Base-by-base conservation (phyloP, 2,797 vertebrate species). In the Enteromius unitaeniatus region DNA sequence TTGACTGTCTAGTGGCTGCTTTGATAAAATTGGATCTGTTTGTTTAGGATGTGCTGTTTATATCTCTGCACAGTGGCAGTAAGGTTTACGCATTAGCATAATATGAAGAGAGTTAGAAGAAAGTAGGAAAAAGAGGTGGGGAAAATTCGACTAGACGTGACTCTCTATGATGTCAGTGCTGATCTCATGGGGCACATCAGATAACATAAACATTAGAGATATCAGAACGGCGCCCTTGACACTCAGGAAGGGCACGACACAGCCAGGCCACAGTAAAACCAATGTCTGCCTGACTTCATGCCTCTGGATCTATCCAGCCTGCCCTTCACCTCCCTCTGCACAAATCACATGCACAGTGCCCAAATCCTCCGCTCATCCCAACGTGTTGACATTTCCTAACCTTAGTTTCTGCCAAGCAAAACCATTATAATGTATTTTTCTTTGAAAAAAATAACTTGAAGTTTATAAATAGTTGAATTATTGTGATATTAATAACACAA, bases 201-300 rank as follows among this genome's bases (percentile, higher is more conserved):
- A 78, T 78, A 78, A 78, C 40, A 78, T 78, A 13, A 78, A 9
- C 51, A 26, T 58, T 4, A 47, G 58, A 78, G 75, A 26, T 37
- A 42, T 58, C 53, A 60, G 34, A 37, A 60, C 42, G n/a, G n/a
- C 26, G 55, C 45, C 75, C 75, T 62, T 77, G 55, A 77, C 8
- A 23, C 42, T 1, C 14, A 62, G 58, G 37, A 77, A 45, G 37
- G 40, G 37, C 75, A 77, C 0, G 9, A 77, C 55, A 45, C 31
- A 13, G 55, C n/a, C 37, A 40, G 51, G 49, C 31, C 31, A 75
- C 31, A 21, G 21, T 13, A 58, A 17, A 23, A 76, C 53, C n/a
- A 42, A 8, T 42, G 34, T 58, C 37, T 77, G 74, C 14, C 14
- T 58, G 51, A 53, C 72, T 34, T 74, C 4, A 49, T 49, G 26